Percentiles rank a stretch among this genome's conserved stretches.
Conservation (phyloP, 2,797 vertebrate species). For the Botia almorhae region DNA sequence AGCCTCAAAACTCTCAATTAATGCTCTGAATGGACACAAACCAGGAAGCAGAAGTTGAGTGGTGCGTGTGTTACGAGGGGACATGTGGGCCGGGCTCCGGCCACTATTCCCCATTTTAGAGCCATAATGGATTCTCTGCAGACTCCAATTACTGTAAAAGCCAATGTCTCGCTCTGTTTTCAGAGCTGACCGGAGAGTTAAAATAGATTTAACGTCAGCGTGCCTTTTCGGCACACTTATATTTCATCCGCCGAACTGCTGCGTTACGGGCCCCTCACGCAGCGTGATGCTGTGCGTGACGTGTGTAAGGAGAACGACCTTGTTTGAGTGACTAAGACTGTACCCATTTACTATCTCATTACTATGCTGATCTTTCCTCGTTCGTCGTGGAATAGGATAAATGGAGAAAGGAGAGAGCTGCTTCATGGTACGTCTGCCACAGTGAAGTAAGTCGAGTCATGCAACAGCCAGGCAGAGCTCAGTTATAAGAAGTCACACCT, state of each 20-base stretch:
- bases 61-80: conserved; percentile 19
- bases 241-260: conserved; percentile 60
- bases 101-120: conserved; percentile 56
- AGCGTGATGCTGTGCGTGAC: background rate
- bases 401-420: background rate
- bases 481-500: conserved; percentile 56
- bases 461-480: conserved; percentile 52
- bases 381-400: background rate
- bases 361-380: conserved; percentile 8
- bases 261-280: conserved; percentile 17
- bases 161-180: conserved; percentile 62
- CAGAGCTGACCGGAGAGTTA: conserved; percentile 57
- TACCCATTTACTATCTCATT: conserved; percentile 17
- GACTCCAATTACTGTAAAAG: conserved; percentile 72
- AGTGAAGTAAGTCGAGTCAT: conserved; percentile 33
- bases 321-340: conserved; percentile 7
- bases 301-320: conserved; percentile 26
- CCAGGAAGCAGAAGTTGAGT: conserved; percentile 16
- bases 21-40: conserved; percentile 33
- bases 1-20: conserved; percentile 49
- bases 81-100: conserved; percentile 42
- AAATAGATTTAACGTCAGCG: conserved; percentile 73
- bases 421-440: conserved; percentile 4
- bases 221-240: conserved; percentile 58
- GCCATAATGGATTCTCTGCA: conserved; percentile 63